Base-by-base conservation (phyloP, 2,797 vertebrate genomes). In the Champsocephalus esox region DNA sequence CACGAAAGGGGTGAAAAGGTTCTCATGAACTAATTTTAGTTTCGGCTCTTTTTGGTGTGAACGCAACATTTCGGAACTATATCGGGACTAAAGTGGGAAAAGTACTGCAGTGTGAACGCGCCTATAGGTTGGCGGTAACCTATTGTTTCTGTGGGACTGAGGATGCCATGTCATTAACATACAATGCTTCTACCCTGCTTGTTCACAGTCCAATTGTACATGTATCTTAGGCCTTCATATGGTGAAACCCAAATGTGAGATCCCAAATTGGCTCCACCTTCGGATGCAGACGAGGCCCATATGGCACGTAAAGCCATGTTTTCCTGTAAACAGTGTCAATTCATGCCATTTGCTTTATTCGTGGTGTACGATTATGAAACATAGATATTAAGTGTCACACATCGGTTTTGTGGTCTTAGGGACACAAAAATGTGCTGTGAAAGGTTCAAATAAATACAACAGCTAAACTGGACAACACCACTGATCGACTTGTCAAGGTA, bases 131-230 rank as follows among this genome's bases (percentile, higher is more conserved):
- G 34, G 48, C 45, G 32, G 57, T 51, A 67, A 50, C 38, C 61
- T 81, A 57, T 73, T 73, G 65, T 54, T 66, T 79, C 58, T 65
- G 49, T 62, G 55, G 13, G 77, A 41, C 57, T 38, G 56, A 69
- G 41, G 70, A 66, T 52, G 73, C 71, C 73, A 38, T 67, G 56
- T 78, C 74, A 85, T 92, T 85, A 81, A 51, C 83, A 92, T 79
- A 82, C 83, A 89, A 88, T 84, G 60, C 59, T 32, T 65, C 3
- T 13, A 1, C 8, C 66, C 69, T 70, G 60, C 83, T 80, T 79
- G 64, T 75, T 79, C 61, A 85, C 65, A 17, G 14, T 71, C 82
- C 77, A 85, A 65, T 80, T 85, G 70, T 9, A 12, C 65, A 79
- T 81, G 82, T 77, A 81, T 89, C 79, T 82, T 70, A 80, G 32